Evolutionary conservation across 2,113 vertebrate species (phyloP).

Genomic region (Sinocyclocheilus grahami): DNA sequence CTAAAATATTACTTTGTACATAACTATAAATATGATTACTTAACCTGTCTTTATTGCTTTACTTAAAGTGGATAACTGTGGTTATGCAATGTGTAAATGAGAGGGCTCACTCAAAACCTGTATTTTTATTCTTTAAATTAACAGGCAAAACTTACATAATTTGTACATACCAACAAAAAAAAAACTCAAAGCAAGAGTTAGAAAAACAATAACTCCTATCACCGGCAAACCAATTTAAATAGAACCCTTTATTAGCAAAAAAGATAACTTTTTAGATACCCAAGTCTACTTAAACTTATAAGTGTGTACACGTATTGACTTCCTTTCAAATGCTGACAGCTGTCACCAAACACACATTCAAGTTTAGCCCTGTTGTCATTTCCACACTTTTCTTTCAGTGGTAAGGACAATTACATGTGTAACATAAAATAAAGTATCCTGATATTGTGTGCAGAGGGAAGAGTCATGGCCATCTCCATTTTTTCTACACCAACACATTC

Average conservation of each 20-base stretch:
- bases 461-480: slow-evolving; percentile 1
- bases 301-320: not conserved
- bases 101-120: slow-evolving; percentile 53
- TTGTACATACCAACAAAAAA: slow-evolving; percentile 72
- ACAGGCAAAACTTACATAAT: slow-evolving; percentile 79
- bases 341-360: slow-evolving; percentile 36
- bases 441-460: slow-evolving; percentile 66
- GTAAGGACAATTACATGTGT: slow-evolving; percentile 49
- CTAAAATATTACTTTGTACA: not conserved
- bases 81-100: not conserved
- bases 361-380: slow-evolving; percentile 42
- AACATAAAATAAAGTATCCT: slow-evolving; percentile 57
- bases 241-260: slow-evolving; percentile 11
- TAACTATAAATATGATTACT: too few relatives aligned
- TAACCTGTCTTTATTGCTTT: too few relatives aligned
- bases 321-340: slow-evolving; percentile 2
- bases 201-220: slow-evolving; percentile 51
- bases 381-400: slow-evolving; percentile 40
- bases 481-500: slow-evolving; percentile 69
- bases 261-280: not conserved
- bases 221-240: not conserved
- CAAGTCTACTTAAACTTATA: slow-evolving; percentile 2
- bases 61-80: not conserved
- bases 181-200: slow-evolving; percentile 74
- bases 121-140: slow-evolving; percentile 79